These are phyloP conservation scores for Zosterops japonicus DNA, from an alignment of 2,113 vertebrate genomes.

Conservation along the genomic window DNA sequence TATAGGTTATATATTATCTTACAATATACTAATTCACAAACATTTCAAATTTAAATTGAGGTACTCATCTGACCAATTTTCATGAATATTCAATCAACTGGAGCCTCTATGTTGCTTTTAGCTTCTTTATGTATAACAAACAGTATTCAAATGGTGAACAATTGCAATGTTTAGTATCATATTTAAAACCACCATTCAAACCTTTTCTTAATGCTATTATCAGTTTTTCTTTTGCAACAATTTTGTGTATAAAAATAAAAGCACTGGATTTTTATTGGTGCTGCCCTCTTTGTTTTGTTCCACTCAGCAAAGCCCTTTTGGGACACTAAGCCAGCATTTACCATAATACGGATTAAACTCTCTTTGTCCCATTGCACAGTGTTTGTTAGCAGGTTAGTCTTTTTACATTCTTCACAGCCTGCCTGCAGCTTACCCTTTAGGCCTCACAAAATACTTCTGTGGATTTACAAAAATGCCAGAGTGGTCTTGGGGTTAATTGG, in stretches of 20 bases:
- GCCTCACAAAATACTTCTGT: conserved; percentile 90
- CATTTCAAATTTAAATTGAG: conserved; percentile 62
- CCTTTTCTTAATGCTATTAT: conserved; percentile 84
- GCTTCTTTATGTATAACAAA: conserved; percentile 83
- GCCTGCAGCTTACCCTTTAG: conserved; percentile 91
- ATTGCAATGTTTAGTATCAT: conserved; percentile 86
- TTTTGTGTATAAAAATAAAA: conserved; percentile 86
- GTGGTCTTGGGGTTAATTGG: conserved; percentile 95
- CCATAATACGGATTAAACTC: conserved; percentile 97
- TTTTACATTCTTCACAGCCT: conserved; percentile 89
- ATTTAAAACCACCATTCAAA: conserved; percentile 84
- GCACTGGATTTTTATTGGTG: conserved; percentile 82
- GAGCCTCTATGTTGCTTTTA: conserved; percentile 72
- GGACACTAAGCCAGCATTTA: conserved; percentile 94
- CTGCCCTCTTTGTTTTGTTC: conserved; percentile 84
- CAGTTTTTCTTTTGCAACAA: conserved; percentile 84
- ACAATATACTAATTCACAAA: not conserved
- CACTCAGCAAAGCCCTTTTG: conserved; percentile 87
- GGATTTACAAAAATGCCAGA: conserved; percentile 93
- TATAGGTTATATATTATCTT: not conserved
- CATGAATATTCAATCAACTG: conserved; percentile 66
- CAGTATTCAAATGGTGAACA: conserved; percentile 82
- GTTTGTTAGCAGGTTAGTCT: conserved; percentile 97
- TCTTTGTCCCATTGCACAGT: conserved; percentile 84
- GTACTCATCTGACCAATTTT: conserved; percentile 47